Evolutionary conservation across 2,113 vertebrate genomes (phyloP).

Genomic region (Mormyrus lacerda): DNA sequence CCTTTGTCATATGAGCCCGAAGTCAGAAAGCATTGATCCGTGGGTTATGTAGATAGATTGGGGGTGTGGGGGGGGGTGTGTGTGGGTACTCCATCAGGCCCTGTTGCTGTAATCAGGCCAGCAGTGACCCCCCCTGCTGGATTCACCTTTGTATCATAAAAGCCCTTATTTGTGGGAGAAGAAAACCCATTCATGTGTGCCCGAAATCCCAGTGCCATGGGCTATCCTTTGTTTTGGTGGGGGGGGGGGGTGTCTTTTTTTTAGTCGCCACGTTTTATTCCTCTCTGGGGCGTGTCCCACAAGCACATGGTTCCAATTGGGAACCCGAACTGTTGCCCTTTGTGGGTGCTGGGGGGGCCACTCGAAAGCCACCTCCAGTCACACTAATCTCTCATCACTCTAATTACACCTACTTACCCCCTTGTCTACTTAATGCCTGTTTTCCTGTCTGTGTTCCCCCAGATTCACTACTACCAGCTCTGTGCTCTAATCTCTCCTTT

Average conservation of each 20-base stretch:
- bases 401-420: background rate
- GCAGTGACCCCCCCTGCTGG: background rate
- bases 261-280: background rate
- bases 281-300: background rate
- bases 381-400: background rate
- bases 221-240: background rate
- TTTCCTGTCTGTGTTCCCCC: background rate
- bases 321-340: background rate
- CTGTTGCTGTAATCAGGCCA: background rate
- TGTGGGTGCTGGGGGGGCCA: background rate
- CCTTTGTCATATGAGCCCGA: background rate
- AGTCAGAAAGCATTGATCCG: conserved; percentile 15
- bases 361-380: background rate
- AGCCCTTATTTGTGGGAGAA: background rate
- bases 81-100: background rate
- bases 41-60: background rate
- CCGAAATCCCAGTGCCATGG: background rate
- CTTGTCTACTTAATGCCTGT: too few relatives aligned
- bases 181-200: background rate
- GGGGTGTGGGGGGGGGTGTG: background rate
- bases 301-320: background rate
- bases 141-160: background rate
- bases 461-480: background rate
- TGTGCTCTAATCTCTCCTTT: background rate
- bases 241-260: background rate